Evolutionary conservation across 2,888 invertebrate species (phyloP).

Genomic region (Aphodius sticticus): DNA sequence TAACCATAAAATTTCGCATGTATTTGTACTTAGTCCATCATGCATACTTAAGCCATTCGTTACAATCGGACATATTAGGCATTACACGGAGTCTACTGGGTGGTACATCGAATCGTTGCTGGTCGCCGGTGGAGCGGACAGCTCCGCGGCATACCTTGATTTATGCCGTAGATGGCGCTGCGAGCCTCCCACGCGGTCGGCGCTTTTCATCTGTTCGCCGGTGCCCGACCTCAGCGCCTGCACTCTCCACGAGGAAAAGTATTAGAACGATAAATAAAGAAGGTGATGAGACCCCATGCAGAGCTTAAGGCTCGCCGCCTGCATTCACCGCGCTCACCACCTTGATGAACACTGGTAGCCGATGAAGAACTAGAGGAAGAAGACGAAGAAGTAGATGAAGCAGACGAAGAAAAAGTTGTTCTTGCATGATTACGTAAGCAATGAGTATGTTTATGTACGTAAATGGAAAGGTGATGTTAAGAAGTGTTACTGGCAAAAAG

Average conservation of each 20-base stretch:
- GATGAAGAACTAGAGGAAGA: neutral
- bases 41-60: neutral
- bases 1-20: neutral
- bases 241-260: neutral
- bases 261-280: conserved; percentile 4
- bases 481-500: no score
- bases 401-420: neutral
- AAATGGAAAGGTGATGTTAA: no score
- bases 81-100: neutral
- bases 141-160: conserved; percentile 27
- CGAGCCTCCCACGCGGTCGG: conserved; percentile 28
- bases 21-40: neutral
- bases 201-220: conserved; percentile 13
- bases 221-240: neutral
- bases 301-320: neutral
- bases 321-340: neutral
- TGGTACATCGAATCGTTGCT: neutral
- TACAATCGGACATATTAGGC: conserved; percentile 4
- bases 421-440: neutral
- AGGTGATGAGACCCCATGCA: conserved; percentile 4
- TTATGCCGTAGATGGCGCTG: conserved; percentile 43
- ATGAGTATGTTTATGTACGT: no score
- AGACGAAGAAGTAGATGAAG: neutral
- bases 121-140: neutral
- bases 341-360: neutral